Evolutionary conservation across 2,888 invertebrate genomes (phyloP).

Genomic region (Pogonocherus hispidulus): DNA sequence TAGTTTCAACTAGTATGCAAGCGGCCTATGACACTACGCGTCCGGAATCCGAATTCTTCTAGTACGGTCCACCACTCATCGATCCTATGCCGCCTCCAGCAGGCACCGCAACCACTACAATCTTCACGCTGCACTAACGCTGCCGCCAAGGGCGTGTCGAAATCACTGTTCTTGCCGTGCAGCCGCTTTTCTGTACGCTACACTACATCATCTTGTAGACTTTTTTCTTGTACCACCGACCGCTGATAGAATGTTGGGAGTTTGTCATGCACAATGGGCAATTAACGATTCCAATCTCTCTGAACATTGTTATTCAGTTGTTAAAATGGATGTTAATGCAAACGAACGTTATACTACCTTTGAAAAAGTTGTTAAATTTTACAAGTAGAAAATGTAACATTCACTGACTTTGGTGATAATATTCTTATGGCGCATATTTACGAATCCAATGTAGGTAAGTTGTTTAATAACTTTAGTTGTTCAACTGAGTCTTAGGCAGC

Average conservation of each 20-base stretch:
- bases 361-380: too few species aligned
- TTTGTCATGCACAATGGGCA: conserved; percentile 15
- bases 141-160: conserved; percentile 26
- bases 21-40: neutral
- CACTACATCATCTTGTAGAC: conserved; percentile 14
- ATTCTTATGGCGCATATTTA: too few species aligned
- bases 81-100: conserved; percentile 12
- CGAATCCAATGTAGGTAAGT: too few species aligned
- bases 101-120: conserved; percentile 13
- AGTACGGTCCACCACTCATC: conserved; percentile 15
- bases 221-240: conserved; percentile 20
- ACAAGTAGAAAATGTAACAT: too few species aligned
- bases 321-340: neutral
- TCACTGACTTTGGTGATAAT: too few species aligned
- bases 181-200: conserved; percentile 18
- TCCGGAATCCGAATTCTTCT: neutral
- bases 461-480: too few species aligned
- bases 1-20: too few species aligned
- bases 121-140: conserved; percentile 16
- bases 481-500: too few species aligned
- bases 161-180: conserved; percentile 22
- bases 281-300: conserved; percentile 15
- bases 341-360: too few species aligned
- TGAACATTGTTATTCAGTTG: conserved; percentile 3
- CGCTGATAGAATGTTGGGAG: conserved; percentile 18